Conservation (phyloP, 2,888 invertebrate species). For the Leptinotarsa rubiginosa region DNA sequence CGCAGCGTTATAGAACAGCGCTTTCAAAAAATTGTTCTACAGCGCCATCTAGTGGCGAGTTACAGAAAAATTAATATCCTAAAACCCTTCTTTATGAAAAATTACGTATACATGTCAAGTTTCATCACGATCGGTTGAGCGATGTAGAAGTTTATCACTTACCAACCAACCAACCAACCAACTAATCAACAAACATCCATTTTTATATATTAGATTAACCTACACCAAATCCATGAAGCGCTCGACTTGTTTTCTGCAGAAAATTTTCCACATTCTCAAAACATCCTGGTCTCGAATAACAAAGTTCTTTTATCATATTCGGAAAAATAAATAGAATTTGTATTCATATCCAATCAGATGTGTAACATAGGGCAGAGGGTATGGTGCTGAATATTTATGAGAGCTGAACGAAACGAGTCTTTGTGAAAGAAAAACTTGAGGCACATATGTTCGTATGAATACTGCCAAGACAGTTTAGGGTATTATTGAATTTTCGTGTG, state of each 20-base stretch:
- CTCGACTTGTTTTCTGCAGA: not conserved
- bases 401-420: not conserved
- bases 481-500: not conserved
- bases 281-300: not conserved
- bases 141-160: too few relatives aligned
- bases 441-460: conserved; percentile 13
- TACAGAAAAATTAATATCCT: too few relatives aligned
- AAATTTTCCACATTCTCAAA: not conserved
- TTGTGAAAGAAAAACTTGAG: not conserved
- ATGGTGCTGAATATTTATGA: conserved; percentile 9
- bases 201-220: too few relatives aligned
- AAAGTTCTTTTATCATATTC: not conserved
- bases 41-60: too few relatives aligned
- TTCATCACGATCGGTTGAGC: too few relatives aligned
- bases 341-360: conserved; percentile 12
- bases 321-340: conserved; percentile 6
- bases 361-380: not conserved
- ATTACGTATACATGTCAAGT: too few relatives aligned
- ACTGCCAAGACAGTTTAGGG: not conserved
- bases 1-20: too few relatives aligned
- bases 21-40: too few relatives aligned
- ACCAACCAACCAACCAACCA: too few relatives aligned
- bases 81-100: too few relatives aligned
- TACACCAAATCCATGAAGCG: not conserved
- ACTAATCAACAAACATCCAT: too few relatives aligned